Evolutionary conservation across 2,113 vertebrate species (phyloP), one percentile per base, ranked within the genome.

Genomic region (Megalops atlanticus): DNA sequence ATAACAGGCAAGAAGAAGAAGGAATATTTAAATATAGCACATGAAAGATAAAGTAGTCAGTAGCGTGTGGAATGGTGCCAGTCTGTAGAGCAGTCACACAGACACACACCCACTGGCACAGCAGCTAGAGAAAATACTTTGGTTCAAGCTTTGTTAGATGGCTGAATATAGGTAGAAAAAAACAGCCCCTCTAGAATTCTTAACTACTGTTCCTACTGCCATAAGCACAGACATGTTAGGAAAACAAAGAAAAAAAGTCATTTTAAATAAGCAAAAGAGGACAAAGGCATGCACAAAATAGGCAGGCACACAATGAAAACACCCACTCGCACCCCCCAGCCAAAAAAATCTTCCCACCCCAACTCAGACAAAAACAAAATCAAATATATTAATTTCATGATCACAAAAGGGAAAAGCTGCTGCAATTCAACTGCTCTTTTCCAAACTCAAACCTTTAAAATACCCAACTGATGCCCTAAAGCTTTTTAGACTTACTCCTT

Each of bases 41-140:
- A 8, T 64, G 58, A 27, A 64, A 31, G n/a, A n/a, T 64, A 16
- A 64, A 64, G 58, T 64, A 93, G 93, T 95, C 94, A 97, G 96
- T 96, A 95, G 95, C 94, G 96, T 95, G 93, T 93, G 94, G 82
- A 93, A 91, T 91, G 91, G 92, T 96, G 94, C 93, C 93, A 91
- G 91, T 84, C 91, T 94, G 94, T 95, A 95, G 93, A 92, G 95
- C 95, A 93, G 91, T 91, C 92, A 93, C 58, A 87, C 86, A 90
- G 86, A 93, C 94, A 95, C 95, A 95, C 96, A 94, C 93, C 90
- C 94, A 94, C 95, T 96, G 97, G 96, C 97, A 97, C 97, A 96
- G 96, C 96, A 97, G 95, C 96, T 96, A 95, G 95, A 95, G 96
- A 97, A 95, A 94, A 97, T 97, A 97, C 97, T 99, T 99, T 99